Evolutionary conservation across 2,888 invertebrate genomes (phyloP).

Genomic region (Zonitis immaculata): DNA sequence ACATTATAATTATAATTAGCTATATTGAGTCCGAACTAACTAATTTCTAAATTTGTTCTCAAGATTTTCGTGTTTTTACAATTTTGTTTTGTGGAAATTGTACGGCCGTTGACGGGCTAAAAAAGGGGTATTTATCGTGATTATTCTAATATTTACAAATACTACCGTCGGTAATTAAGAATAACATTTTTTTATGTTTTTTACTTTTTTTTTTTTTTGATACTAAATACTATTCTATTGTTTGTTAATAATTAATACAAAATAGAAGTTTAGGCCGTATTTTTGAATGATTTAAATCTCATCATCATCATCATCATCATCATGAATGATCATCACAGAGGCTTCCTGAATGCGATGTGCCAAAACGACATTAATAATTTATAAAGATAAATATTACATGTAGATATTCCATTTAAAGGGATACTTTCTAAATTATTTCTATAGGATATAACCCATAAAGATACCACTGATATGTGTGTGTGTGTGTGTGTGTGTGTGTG

Average conservation of each 20-base stretch:
- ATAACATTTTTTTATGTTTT: no score
- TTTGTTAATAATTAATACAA: constrained; percentile 32
- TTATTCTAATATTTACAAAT: constrained; percentile 19
- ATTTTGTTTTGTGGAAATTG: constrained; percentile 7
- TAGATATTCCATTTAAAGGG: constrained; percentile 4
- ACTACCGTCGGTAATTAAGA: constrained; percentile 9
- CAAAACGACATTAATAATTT: constrained; percentile 22
- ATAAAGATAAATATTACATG: constrained; percentile 18
- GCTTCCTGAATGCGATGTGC: constrained; percentile 34
- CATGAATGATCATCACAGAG: no score
- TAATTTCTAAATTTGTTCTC: constrained; percentile 7
- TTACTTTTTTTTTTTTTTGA: no score
- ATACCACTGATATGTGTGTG: constrained; percentile 27
- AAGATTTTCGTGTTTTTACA: constrained; percentile 5
- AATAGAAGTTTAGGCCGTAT: constrained; percentile 35
- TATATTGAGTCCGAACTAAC: constrained; percentile 21
- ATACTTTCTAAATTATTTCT: background rate
- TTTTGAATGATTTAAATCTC: constrained; percentile 29
- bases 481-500: background rate
- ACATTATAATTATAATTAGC: no score
- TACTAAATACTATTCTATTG: constrained; percentile 24
- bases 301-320: no score
- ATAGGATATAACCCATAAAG: constrained; percentile 17
- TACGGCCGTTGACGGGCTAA: constrained; percentile 28
- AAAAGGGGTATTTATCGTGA: constrained; percentile 20